A percentile compares a stretch with the other conserved stretches of the same genome.
These are phyloP conservation scores for Centropus unirufus DNA, from an alignment of 2,113 vertebrate species.

Conservation along the genomic window DNA sequence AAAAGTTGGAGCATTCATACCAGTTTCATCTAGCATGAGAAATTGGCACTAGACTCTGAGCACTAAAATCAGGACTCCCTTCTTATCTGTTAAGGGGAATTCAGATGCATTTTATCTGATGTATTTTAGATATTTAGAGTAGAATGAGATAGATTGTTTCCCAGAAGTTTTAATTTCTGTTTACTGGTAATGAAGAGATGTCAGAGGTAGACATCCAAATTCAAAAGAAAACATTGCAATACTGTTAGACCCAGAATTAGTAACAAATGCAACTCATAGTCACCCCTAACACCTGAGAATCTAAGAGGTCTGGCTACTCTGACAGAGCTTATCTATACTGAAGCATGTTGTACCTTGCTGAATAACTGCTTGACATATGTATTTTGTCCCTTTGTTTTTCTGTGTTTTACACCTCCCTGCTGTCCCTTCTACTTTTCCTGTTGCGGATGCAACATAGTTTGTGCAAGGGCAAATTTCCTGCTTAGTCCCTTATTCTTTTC, in stretches of 20 bases:
- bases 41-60: background rate
- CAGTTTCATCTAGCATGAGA: background rate
- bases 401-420: fast-evolving
- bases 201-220: background rate
- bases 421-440: background rate
- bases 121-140: background rate
- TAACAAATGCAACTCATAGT: background rate
- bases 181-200: background rate
- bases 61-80: background rate
- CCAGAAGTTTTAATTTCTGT: background rate
- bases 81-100: background rate
- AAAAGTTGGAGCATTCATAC: fast-evolving
- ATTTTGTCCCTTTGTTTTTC: background rate
- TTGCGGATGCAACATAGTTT: background rate
- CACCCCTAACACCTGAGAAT: background rate
- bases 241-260: background rate
- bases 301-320: background rate
- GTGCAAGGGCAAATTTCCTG: background rate
- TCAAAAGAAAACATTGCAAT: background rate
- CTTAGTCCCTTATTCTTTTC: background rate
- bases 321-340: background rate
- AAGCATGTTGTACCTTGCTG: background rate
- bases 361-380: background rate
- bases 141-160: background rate
- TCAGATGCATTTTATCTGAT: background rate